A percentile compares a stretch with the other conserved stretches of the same genome.
phyloP scores from a whole-genome alignment of 2,888 invertebrate species.

The Abscondita cerata region DNA sequence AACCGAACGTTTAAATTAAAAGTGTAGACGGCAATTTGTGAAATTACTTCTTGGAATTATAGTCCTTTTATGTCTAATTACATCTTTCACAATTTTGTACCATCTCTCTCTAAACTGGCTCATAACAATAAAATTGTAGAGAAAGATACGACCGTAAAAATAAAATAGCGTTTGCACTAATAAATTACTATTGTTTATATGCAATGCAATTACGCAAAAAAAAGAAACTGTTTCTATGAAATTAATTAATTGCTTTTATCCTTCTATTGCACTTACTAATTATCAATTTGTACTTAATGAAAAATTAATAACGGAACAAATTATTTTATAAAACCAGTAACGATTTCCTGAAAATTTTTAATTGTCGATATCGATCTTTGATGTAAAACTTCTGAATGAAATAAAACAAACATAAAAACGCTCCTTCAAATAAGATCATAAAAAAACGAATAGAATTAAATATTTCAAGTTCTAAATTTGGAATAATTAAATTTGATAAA shows the following conservation, averaged over 20 bases:
- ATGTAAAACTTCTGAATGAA: slow-evolving; percentile 16
- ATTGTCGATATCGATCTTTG: slow-evolving; percentile 8
- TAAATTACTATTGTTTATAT: slow-evolving; percentile 33
- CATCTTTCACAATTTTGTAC: slow-evolving; percentile 29
- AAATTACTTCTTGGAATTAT: slow-evolving; percentile 59
- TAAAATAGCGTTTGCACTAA: slow-evolving; percentile 31
- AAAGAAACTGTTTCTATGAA: slow-evolving; percentile 48
- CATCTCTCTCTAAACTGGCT: slow-evolving; percentile 17
- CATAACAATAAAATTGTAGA: slow-evolving; percentile 13
- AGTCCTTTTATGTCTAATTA: slow-evolving; percentile 39
- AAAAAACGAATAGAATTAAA: slow-evolving; percentile 42
- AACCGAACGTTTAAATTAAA: slow-evolving; percentile 50
- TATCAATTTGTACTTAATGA: slow-evolving; percentile 27
- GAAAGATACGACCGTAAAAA: slow-evolving; percentile 21
- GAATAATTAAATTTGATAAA: slow-evolving; percentile 51
- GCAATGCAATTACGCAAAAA: slow-evolving; percentile 30
- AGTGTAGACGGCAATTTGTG: slow-evolving; percentile 59
- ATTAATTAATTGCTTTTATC: slow-evolving; percentile 55
- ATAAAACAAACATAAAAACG: slow-evolving; percentile 27
- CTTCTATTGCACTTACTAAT: slow-evolving; percentile 43
- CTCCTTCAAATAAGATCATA: slow-evolving; percentile 35
- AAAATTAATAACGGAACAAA: slow-evolving; percentile 6
- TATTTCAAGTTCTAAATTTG: slow-evolving; percentile 48
- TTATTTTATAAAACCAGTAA: neutral
- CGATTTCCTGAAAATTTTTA: neutral